Evolutionary conservation across 1,140 invertebrate species (phyloP).

Genomic region (Macrobrachium rosenbergii): DNA sequence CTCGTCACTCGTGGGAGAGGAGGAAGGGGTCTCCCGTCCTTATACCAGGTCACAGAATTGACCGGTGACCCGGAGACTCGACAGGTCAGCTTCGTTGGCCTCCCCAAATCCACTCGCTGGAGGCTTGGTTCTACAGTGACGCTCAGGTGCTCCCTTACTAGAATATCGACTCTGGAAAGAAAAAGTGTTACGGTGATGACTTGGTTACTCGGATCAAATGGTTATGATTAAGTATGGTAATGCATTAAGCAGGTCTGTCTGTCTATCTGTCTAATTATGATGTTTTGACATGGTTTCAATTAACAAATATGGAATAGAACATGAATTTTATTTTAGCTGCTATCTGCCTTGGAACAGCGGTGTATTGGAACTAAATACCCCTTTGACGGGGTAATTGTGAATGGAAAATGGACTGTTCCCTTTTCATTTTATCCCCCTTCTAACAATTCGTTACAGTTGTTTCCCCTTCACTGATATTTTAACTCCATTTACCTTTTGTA

Average conservation of each 20-base stretch:
- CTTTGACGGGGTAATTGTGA: too few species aligned
- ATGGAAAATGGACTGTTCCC: not conserved
- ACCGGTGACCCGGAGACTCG: slow-evolving; percentile 91
- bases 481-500: not conserved
- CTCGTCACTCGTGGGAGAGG: slow-evolving; percentile 39
- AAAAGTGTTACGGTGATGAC: too few species aligned
- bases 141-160: slow-evolving; percentile 40
- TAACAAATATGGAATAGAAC: too few species aligned
- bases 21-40: slow-evolving; percentile 68
- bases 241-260: too few species aligned
- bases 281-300: too few species aligned
- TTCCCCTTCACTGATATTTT: not conserved
- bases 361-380: too few species aligned
- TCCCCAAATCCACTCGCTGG: slow-evolving; percentile 43
- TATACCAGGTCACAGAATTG: slow-evolving; percentile 76
- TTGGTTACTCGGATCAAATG: too few species aligned
- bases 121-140: slow-evolving; percentile 33
- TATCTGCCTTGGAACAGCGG: too few species aligned
- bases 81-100: slow-evolving; percentile 76
- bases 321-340: too few species aligned
- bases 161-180: slow-evolving; percentile 44
- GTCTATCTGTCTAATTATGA: too few species aligned
- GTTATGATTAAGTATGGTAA: too few species aligned
- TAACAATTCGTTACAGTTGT: not conserved
- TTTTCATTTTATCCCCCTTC: not conserved